Evolutionary conservation across 2,797 vertebrate species (phyloP).

Genomic region (Micromesistius poutassou): DNA sequence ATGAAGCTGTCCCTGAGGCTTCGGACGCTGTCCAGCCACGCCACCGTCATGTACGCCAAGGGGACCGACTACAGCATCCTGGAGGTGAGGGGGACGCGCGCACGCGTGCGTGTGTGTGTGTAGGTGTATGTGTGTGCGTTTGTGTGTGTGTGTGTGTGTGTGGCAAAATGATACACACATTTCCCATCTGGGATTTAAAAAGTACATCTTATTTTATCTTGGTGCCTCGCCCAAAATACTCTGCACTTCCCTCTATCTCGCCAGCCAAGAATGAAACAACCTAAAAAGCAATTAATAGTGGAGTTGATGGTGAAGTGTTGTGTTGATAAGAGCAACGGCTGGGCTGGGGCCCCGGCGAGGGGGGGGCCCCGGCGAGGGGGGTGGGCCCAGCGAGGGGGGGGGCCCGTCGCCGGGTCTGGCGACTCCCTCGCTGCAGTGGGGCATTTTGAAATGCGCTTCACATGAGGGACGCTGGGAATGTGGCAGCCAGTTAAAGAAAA

Average conservation of each 20-base stretch:
- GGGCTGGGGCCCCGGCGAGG: not conserved
- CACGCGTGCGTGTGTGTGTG: not conserved
- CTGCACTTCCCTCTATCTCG: not conserved
- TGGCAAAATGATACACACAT: not conserved
- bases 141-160: not conserved
- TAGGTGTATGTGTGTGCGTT: too few relatives aligned
- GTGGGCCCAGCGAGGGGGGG: not conserved
- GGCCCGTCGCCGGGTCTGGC: not conserved
- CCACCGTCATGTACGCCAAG: conserved; percentile 93
- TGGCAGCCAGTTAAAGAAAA: conserved; percentile 48
- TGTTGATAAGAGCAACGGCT: not conserved
- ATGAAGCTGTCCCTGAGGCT: conserved; percentile 92
- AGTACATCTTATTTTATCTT: not conserved
- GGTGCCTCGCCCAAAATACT: not conserved
- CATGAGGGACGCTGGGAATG: conserved; percentile 61
- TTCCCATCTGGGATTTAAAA: not conserved
- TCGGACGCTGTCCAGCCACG: conserved; percentile 86
- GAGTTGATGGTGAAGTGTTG: conserved; percentile 3
- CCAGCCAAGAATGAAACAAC: not conserved
- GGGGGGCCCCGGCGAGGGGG: not conserved
- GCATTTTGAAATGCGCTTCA: conserved; percentile 48
- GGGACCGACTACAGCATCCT: conserved; percentile 98
- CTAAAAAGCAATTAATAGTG: conserved; percentile 4
- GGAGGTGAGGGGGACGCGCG: conserved; percentile 80
- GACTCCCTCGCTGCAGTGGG: conserved; percentile 17